A percentile compares a stretch with the other conserved stretches of the same genome.
These are phyloP conservation scores for Arnoldichthys spilopterus DNA, from an alignment of 2,797 vertebrate species.

Conservation along the genomic window DNA sequence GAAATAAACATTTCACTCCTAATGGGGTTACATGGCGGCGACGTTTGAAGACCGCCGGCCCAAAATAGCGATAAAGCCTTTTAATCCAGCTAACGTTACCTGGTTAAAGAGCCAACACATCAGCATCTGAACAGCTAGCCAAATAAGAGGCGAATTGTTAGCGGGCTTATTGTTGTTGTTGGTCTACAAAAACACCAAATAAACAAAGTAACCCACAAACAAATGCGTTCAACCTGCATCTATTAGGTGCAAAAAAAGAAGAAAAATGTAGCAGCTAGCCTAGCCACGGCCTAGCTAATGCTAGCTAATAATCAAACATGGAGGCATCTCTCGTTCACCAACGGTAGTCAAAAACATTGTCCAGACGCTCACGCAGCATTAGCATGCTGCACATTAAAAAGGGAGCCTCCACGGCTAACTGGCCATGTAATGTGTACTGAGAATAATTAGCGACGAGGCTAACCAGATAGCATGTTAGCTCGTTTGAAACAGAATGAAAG, in stretches of 20 bases:
- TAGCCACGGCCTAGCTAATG: neutral
- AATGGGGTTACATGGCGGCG: no score
- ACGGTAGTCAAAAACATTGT: slow-evolving; percentile 7
- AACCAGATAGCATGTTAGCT: neutral
- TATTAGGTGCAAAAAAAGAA: neutral
- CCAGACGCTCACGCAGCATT: neutral
- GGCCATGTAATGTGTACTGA: neutral
- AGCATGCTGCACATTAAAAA: neutral
- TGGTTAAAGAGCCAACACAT: slow-evolving; percentile 13
- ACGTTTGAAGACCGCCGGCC: neutral
- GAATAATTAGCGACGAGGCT: neutral
- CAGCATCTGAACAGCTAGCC: slow-evolving; percentile 13
- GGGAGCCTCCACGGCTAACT: neutral
- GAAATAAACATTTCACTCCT: neutral
- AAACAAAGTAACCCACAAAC: no score
- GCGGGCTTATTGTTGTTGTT: slow-evolving; percentile 9
- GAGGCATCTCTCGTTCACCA: neutral
- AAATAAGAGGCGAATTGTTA: neutral
- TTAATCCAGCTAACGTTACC: neutral
- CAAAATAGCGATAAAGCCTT: neutral
- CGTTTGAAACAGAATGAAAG: slow-evolving; percentile 2
- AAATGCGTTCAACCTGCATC: no score
- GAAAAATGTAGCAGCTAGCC: neutral
- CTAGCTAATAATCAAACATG: neutral
- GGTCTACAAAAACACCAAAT: no score